Evolutionary conservation across 2,113 vertebrate species (phyloP), one percentile per base, ranked within the genome.

Genomic region (Chrysemys picta): DNA sequence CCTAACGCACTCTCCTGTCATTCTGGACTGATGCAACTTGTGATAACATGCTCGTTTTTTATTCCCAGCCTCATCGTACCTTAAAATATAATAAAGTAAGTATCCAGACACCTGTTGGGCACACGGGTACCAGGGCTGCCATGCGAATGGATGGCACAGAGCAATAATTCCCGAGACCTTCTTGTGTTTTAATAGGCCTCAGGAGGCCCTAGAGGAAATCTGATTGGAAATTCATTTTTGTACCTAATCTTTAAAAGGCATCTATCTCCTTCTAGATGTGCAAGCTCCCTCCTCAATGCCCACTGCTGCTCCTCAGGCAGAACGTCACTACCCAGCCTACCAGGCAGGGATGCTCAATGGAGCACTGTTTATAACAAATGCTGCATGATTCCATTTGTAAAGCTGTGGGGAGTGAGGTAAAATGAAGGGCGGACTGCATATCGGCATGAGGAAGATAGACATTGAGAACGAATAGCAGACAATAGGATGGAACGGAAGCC

Each of bases 381-480:
- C 52, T 16, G 87, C 93, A 91, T 35, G 82, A 95, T 94, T 45
- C 87, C 95, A 92, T 87, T 96, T 95, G 96, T 92, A 91, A n/a
- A 93, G 62, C 47, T 75, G 85, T 87, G 81, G 89, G 95, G 94
- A 69, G 16, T 0, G 0, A 96, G 87, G 38, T 25, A 24, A 76
- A 45, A 76, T 45, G 38, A 72, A 76, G 38, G 38, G 38, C 10
- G 22, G 5, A 42, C 21, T 76, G 96, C 62, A 90, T 17, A 88
- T 57, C 83, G 56, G 87, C n/a, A 96, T 83, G 89, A 90, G 53
- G 79, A 93, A 76, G 24, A 45, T 7, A 45, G 81, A 95, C 42
- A 93, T 9, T n/a, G 62, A 89, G 79, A 97, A 95, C 96, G 83
- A 97, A n/a, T 85, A 89, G 92, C 88, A 79, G 94, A 92, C 10